Evolutionary conservation across 2,888 invertebrate genomes (phyloP).

Genomic region (Phortica okadai): DNA sequence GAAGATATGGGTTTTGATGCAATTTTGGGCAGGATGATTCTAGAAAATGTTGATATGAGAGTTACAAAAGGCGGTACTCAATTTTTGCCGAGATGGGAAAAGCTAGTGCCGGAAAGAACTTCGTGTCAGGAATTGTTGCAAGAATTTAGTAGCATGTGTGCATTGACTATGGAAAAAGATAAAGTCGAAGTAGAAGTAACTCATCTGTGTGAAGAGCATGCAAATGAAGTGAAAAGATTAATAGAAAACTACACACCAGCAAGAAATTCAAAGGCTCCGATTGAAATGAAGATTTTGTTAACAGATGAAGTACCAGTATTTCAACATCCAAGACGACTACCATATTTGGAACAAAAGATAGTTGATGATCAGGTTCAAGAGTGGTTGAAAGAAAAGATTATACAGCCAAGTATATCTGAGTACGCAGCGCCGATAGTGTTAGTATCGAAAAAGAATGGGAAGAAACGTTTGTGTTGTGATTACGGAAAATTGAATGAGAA

Average conservation of each 20-base stretch:
- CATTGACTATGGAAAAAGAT: background rate
- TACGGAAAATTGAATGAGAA: slow-evolving; percentile 13
- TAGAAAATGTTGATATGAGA: too few relatives aligned
- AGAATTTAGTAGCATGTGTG: too few relatives aligned
- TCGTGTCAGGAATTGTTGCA: too few relatives aligned
- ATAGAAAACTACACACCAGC: background rate
- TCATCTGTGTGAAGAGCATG: background rate
- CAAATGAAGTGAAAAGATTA: background rate
- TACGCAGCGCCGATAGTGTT: slow-evolving; percentile 1
- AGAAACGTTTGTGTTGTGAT: slow-evolving; percentile 7
- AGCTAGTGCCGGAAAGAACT: too few relatives aligned
- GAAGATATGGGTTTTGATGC: too few relatives aligned
- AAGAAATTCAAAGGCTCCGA: background rate
- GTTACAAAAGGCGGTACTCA: too few relatives aligned
- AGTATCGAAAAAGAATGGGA: slow-evolving; percentile 10
- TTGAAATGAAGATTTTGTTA: slow-evolving; percentile 17
- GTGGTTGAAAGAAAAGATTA: slow-evolving; percentile 8
- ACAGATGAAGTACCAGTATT: too few relatives aligned
- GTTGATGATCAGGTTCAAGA: too few relatives aligned
- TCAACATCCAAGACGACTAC: too few relatives aligned
- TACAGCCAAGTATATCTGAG: background rate
- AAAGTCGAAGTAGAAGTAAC: background rate
- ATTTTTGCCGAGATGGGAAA: too few relatives aligned
- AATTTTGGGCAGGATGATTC: too few relatives aligned
- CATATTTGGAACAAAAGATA: too few relatives aligned